A percentile compares a stretch with the other conserved stretches of the same genome.
These are phyloP conservation scores for Bergia sp. DNA, from an alignment of 92 coral and sea anemone genomes.

Conservation along the genomic window DNA sequence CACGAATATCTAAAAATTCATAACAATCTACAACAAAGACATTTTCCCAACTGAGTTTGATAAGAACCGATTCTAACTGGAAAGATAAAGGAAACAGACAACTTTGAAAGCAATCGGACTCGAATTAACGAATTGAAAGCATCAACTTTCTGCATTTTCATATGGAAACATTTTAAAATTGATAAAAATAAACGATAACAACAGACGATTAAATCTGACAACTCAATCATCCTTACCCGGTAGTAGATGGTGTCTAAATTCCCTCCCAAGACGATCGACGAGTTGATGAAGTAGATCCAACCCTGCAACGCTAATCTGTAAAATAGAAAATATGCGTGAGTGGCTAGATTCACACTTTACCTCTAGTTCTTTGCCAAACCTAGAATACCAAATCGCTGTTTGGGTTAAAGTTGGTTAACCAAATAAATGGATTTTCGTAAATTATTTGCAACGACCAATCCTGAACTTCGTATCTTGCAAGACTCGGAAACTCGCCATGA, in stretches of 20 bases:
- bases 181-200: constrained; percentile 1
- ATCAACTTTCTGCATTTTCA: not conserved
- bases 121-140: not conserved
- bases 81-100: not conserved
- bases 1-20: not conserved
- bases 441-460: constrained; percentile 18
- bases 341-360: not conserved
- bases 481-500: not conserved
- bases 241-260: constrained; percentile 82
- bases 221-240: constrained; percentile 66
- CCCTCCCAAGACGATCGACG: constrained; percentile 79
- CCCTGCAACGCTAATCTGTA: constrained; percentile 92
- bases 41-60: not conserved
- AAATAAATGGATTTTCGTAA: not conserved
- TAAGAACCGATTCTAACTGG: not conserved
- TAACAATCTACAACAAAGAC: not conserved
- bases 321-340: constrained; percentile 30
- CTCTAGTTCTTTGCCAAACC: constrained; percentile 23
- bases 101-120: not conserved
- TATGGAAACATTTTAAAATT: not conserved
- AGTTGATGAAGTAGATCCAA: constrained; percentile 86
- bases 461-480: not conserved
- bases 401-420: constrained; percentile 25
- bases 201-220: constrained; percentile 13
- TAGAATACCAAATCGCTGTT: not conserved